Evolutionary conservation across 1,140 invertebrate genomes (phyloP).

Genomic region (Cherax quadricarinatus): DNA sequence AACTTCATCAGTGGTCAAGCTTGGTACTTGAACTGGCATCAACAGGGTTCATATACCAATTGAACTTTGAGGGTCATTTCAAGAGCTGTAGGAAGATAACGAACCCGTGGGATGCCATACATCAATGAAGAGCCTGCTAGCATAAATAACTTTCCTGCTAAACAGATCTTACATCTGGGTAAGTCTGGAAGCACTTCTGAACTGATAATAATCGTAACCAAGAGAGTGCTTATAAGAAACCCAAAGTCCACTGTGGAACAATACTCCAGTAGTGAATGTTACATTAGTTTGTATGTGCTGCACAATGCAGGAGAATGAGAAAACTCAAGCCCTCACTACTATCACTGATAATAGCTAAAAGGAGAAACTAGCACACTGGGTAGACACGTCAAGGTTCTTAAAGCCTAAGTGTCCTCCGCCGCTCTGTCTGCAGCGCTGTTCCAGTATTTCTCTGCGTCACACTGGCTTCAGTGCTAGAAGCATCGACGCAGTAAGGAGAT

Average conservation of each 20-base stretch:
- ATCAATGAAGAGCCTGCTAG: not conserved
- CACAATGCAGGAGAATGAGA: not conserved
- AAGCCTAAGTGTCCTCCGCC: not conserved
- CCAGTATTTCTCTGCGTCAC: not conserved
- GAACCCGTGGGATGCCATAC: not conserved
- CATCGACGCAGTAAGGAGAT: not conserved
- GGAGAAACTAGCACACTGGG: conserved; percentile 21
- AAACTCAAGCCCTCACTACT: not conserved
- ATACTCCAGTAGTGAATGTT: not conserved
- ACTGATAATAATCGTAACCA: not conserved
- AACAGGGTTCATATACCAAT: not conserved
- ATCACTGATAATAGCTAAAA: not conserved
- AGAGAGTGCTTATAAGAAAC: not conserved
- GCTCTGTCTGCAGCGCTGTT: not conserved
- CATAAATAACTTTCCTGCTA: conserved; percentile 19
- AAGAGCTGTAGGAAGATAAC: not conserved
- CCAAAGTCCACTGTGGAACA: not conserved
- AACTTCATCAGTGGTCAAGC: not conserved
- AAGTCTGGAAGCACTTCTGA: conserved; percentile 38
- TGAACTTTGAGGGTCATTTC: not conserved
- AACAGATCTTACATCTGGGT: conserved; percentile 46
- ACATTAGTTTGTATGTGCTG: not conserved
- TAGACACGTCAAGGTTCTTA: not conserved
- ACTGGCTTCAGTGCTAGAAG: not conserved
- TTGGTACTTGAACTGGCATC: not conserved